These are phyloP conservation scores for Dinocampus coccinellae DNA, from an alignment of 2,888 invertebrate genomes.

Conservation along the genomic window DNA sequence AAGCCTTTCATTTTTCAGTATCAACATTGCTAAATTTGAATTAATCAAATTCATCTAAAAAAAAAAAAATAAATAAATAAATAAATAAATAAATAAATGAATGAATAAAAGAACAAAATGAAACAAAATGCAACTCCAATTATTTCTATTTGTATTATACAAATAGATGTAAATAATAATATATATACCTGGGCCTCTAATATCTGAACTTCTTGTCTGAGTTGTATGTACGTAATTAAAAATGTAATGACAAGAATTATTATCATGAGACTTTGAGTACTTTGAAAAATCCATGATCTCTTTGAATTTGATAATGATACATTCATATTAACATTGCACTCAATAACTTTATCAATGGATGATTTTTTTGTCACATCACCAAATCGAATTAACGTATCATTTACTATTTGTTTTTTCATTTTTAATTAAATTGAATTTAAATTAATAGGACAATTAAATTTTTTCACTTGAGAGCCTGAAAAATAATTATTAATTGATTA, in stretches of 20 bases:
- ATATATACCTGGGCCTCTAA: conserved; percentile 56
- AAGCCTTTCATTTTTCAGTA: conserved; percentile 55
- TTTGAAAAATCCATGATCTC: conserved; percentile 54
- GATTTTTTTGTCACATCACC: conserved; percentile 41
- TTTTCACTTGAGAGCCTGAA: not conserved
- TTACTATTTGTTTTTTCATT: conserved; percentile 34
- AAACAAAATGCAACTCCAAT: too few species aligned
- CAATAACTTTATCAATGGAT: conserved; percentile 52
- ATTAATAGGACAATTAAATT: not conserved
- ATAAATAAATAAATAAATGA: not conserved
- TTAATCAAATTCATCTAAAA: conserved; percentile 57
- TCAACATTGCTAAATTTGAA: conserved; percentile 52
- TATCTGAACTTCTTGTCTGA: conserved; percentile 53
- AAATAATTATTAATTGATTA: not conserved
- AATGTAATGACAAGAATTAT: conserved; percentile 50
- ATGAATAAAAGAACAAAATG: too few species aligned
- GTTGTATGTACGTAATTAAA: conserved; percentile 48
- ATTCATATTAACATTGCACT: conserved; percentile 62
- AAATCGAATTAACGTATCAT: conserved; percentile 49
- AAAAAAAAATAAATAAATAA: conserved; percentile 8
- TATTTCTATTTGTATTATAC: too few species aligned
- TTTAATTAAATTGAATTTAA: not conserved
- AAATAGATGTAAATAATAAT: not conserved
- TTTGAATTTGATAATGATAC: conserved; percentile 54
- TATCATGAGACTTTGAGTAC: conserved; percentile 49